Percentiles rank a stretch among this genome's conserved stretches.
Evolutionary conservation across 2,888 invertebrate genomes (phyloP).

Genomic region (Ischnus inquisitorius): DNA sequence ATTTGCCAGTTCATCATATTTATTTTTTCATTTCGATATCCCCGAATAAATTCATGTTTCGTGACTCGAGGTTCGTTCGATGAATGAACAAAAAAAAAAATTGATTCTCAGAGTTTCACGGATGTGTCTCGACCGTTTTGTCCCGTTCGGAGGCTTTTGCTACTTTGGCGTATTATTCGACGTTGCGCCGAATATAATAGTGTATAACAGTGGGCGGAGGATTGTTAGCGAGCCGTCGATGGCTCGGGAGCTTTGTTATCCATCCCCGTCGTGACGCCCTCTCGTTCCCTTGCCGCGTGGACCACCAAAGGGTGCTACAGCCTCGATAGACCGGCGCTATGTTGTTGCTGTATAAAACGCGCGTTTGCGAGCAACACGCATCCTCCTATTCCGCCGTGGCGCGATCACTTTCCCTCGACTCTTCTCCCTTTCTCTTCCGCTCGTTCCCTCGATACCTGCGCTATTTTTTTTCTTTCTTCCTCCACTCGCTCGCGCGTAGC

Average conservation of each 20-base stretch:
- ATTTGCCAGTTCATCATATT: conserved; percentile 75
- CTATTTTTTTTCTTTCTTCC: conserved; percentile 60
- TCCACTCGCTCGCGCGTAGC: conserved; percentile 60
- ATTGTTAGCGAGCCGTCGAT: conserved; percentile 83
- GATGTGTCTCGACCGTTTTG: neutral
- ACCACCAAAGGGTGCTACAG: conserved; percentile 76
- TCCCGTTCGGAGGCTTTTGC: conserved; percentile 2
- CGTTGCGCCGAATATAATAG: conserved; percentile 59
- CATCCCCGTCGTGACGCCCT: conserved; percentile 65
- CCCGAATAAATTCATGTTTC: neutral
- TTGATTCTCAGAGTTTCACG: conserved; percentile 15
- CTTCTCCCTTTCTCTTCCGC: conserved; percentile 49
- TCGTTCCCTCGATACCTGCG: conserved; percentile 53
- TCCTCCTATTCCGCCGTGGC: conserved; percentile 70
- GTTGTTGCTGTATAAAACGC: conserved; percentile 79
- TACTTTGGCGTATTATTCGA: conserved; percentile 57
- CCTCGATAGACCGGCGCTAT: conserved; percentile 71
- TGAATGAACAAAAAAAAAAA: conserved; percentile 8
- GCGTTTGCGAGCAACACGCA: conserved; percentile 78
- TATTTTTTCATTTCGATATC: conserved; percentile 71
- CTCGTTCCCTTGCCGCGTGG: conserved; percentile 54
- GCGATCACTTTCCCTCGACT: conserved; percentile 39
- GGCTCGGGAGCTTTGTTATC: conserved; percentile 80
- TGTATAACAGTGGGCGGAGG: conserved; percentile 72
- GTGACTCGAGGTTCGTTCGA: neutral